These are phyloP conservation scores for Chloebia gouldiae DNA, from an alignment of 2,113 vertebrate species.

Conservation along the genomic window DNA sequence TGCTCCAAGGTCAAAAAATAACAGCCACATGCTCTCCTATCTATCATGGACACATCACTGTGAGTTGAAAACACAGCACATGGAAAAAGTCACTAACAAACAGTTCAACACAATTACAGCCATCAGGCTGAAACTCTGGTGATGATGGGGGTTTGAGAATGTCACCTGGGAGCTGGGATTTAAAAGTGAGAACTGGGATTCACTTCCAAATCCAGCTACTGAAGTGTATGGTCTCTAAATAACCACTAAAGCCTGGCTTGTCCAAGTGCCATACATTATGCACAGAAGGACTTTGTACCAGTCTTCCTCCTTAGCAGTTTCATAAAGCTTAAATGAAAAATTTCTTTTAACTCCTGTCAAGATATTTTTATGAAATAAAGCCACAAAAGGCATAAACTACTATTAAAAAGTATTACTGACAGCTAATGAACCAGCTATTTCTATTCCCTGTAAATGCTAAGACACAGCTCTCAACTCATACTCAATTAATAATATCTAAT, in stretches of 20 bases:
- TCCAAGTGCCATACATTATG: neutral
- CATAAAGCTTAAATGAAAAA: neutral
- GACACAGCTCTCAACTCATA: neutral
- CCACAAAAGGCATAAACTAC: neutral
- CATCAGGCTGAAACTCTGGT: neutral
- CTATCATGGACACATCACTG: rapidly evolving
- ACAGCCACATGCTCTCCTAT: neutral
- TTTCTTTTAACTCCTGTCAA: neutral
- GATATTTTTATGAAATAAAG: neutral
- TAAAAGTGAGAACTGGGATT: neutral
- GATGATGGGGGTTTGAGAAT: rapidly evolving
- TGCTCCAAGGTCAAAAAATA: neutral
- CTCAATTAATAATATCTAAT: conserved; percentile 6
- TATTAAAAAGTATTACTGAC: neutral
- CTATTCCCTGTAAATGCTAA: neutral
- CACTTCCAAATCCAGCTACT: neutral
- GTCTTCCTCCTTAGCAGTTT: neutral
- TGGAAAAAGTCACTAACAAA: neutral
- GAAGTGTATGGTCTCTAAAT: neutral
- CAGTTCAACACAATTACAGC: rapidly evolving
- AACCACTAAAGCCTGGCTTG: neutral
- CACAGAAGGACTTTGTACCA: neutral
- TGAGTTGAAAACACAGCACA: neutral
- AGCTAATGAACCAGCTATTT: neutral
- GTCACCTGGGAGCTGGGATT: neutral